Evolutionary conservation across 2,113 vertebrate species (phyloP), one percentile per base, ranked within the genome.

Genomic region (Pygoscelis antarcticus): DNA sequence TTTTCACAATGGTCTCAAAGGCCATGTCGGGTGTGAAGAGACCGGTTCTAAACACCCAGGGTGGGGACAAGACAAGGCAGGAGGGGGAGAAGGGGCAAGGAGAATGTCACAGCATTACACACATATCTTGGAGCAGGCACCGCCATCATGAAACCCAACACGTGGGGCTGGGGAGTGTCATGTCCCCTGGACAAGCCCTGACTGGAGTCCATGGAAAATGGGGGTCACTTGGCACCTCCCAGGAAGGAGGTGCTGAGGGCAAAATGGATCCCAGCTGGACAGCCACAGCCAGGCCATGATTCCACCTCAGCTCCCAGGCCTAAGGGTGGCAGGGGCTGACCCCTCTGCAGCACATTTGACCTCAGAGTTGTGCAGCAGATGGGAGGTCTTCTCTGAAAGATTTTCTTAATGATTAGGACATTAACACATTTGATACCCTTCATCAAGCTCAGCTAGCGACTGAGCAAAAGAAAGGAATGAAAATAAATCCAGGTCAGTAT

Each of bases 1-100:
- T 99, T 99, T 99, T 99, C 99, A 99, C 99, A 99, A 99, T 99
- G 98, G 99, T 99, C 99, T 99, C 99, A 99, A 99, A 99, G 98
- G 99, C 99, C 99, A 99, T 99, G 98, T 99, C 99, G 92, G 99
- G 99, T 83, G 99, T 99, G 98, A 99, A 99, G 98, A 99, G 99
- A 98, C 99, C 99, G 96, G 99, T 99, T 99, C 99, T 99, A 99
- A 98, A 98, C 47, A 98, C 97, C 98, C 98, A 82, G 96, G 92
- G 87, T 88, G 78, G 91, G 90, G 94, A 96, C 94, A 96, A 98
- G 97, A 97, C 80, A 97, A 97, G 86, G 97, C 91, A 90, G 93
- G 95, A 97, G 74, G 94, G 90, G 95, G 92, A 98, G 87, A 95
- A 88, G 92, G 94, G 94, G 97, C 97, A 96, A 68, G 98, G 98